Evolutionary conservation across 2,888 invertebrate species (phyloP).

Genomic region (Eucriotettix oculatus): DNA sequence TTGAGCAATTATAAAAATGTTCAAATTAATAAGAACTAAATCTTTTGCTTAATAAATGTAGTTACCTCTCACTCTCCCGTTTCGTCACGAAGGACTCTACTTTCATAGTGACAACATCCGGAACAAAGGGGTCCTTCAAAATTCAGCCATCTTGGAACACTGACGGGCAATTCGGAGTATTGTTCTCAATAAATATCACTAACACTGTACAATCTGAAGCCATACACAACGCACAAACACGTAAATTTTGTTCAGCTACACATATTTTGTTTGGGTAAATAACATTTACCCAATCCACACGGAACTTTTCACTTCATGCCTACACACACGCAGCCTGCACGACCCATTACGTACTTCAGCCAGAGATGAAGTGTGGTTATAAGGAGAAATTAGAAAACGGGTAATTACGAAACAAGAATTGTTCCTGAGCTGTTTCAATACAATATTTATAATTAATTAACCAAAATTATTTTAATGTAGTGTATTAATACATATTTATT

Average conservation of each 20-base stretch:
- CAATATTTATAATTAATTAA: no score
- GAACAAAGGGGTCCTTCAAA: slow-evolving; percentile 50
- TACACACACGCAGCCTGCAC: slow-evolving; percentile 8
- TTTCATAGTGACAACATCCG: slow-evolving; percentile 48
- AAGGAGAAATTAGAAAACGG: no score
- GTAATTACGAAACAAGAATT: no score
- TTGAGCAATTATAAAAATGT: no score
- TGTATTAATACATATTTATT: no score
- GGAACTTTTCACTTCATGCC: slow-evolving; percentile 12
- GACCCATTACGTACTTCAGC: slow-evolving; percentile 10
- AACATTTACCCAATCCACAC: slow-evolving; percentile 10
- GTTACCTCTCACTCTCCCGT: slow-evolving; percentile 45
- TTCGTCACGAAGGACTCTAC: slow-evolving; percentile 44
- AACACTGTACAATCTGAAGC: slow-evolving; percentile 1
- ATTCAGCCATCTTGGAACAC: slow-evolving; percentile 51
- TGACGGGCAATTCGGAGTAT: slow-evolving; percentile 11
- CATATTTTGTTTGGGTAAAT: slow-evolving; percentile 10
- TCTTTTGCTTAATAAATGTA: no score
- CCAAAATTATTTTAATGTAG: no score
- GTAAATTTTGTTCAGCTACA: slow-evolving; percentile 5
- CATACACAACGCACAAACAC: slow-evolving; percentile 6
- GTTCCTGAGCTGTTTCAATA: no score
- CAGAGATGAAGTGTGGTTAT: background rate
- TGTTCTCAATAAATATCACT: slow-evolving; percentile 9
- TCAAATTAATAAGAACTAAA: no score